Evolutionary conservation across 2,797 vertebrate species (phyloP).

Genomic region (Anableps anableps): DNA sequence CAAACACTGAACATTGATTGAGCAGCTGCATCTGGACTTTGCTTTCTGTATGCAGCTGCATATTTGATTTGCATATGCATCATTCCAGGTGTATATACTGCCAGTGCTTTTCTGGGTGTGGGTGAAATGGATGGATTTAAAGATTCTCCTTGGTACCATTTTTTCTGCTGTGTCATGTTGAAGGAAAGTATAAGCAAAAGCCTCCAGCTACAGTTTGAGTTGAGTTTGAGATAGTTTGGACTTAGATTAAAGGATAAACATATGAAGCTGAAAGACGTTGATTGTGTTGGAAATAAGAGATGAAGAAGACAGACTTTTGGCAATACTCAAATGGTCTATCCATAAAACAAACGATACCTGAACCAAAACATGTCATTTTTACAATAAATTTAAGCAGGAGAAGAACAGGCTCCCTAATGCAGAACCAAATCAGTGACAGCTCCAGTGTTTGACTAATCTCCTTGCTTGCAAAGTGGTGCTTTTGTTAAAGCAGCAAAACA

Average conservation of each 20-base stretch:
- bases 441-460: slow-evolving; percentile 35
- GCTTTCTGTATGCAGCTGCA: too few relatives aligned
- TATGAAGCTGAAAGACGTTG: slow-evolving; percentile 2
- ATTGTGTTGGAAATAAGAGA: neutral
- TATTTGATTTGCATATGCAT: neutral
- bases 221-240: slow-evolving; percentile 9
- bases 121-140: neutral
- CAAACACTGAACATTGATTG: too few relatives aligned
- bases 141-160: neutral
- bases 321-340: neutral
- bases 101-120: neutral
- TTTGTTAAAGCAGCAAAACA: slow-evolving; percentile 38
- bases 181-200: neutral
- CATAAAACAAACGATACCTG: neutral
- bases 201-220: slow-evolving; percentile 1
- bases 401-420: neutral
- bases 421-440: slow-evolving; percentile 48
- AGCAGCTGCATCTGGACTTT: too few relatives aligned
- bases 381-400: neutral
- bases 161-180: too few relatives aligned
- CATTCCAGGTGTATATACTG: neutral
- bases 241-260: slow-evolving; percentile 21
- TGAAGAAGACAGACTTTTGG: neutral
- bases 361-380: neutral
- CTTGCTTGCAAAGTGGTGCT: slow-evolving; percentile 49